These are phyloP conservation scores for Gadopsis bispinosus DNA, from an alignment of 2,797 vertebrate genomes.

Conservation along the genomic window DNA sequence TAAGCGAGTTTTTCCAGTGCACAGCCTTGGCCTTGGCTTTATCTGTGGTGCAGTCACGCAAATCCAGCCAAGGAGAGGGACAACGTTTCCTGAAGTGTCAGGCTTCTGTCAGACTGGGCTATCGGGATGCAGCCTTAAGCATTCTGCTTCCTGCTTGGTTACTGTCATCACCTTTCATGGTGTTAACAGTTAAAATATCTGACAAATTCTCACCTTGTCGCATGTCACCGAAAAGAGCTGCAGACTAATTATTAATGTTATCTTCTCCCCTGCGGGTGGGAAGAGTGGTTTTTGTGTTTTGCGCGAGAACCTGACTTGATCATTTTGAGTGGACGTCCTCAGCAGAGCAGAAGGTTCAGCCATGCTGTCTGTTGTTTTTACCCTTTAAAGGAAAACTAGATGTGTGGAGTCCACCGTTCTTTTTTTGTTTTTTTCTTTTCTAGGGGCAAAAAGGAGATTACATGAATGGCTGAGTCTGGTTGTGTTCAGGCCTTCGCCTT, in stretches of 20 bases:
- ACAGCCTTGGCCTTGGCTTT: slow-evolving; percentile 11
- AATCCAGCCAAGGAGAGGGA: slow-evolving; percentile 39
- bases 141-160: slow-evolving; percentile 4
- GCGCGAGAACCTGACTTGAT: slow-evolving; percentile 29
- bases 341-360: slow-evolving; percentile 31
- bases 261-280: slow-evolving; percentile 35
- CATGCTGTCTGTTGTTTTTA: slow-evolving; percentile 15
- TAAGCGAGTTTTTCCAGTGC: slow-evolving; percentile 4
- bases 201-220: slow-evolving; percentile 53
- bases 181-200: slow-evolving; percentile 53
- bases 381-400: slow-evolving; percentile 33
- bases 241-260: slow-evolving; percentile 57
- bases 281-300: slow-evolving; percentile 30
- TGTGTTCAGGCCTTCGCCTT: slow-evolving; percentile 65
- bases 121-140: slow-evolving; percentile 51
- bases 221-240: slow-evolving; percentile 28
- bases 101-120: slow-evolving; percentile 24
- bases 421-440: background rate
- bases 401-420: slow-evolving; percentile 18
- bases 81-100: slow-evolving; percentile 47
- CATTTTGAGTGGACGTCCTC: slow-evolving; percentile 20
- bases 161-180: slow-evolving; percentile 51
- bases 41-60: slow-evolving; percentile 33
- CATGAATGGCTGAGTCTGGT: slow-evolving; percentile 68
- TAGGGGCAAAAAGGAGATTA: slow-evolving; percentile 68